Evolutionary conservation across 2,888 invertebrate genomes (phyloP).

Genomic region (Notodonta dromedarius): DNA sequence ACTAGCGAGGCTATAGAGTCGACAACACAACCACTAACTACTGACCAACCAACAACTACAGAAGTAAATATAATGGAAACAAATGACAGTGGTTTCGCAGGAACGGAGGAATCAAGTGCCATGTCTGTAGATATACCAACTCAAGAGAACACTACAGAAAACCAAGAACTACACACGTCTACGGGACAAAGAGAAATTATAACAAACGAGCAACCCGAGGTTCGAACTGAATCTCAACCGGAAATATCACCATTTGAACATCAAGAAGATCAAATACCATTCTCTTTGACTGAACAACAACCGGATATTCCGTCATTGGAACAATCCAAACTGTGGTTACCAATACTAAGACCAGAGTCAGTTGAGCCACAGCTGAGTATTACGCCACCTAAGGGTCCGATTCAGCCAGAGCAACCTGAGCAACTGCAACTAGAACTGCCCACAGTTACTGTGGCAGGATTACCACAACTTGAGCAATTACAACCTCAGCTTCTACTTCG

Average conservation of each 20-base stretch:
- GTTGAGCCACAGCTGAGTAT: neutral
- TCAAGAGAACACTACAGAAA: neutral
- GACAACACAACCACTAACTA: neutral
- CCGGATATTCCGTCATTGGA: neutral
- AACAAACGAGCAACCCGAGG: neutral
- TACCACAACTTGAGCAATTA: neutral
- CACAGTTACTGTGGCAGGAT: neutral
- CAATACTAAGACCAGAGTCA: neutral
- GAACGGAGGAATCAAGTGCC: neutral
- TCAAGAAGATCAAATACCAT: neutral
- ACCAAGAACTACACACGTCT: neutral
- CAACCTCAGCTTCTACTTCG: neutral
- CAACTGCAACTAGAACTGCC: neutral
- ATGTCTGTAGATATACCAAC: neutral
- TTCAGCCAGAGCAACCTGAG: neutral
- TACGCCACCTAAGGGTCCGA: too few species aligned
- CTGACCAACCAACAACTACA: neutral
- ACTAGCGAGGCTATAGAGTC: neutral
- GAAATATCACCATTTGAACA: neutral
- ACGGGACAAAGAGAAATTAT: neutral
- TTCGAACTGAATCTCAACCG: neutral
- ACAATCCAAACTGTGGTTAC: neutral
- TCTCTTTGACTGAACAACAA: neutral
- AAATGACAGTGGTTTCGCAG: neutral
- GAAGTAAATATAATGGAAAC: neutral